These are phyloP conservation scores for Tamandua tetradactyla DNA, from an alignment of 2,797 vertebrate genomes.

Conservation along the genomic window DNA sequence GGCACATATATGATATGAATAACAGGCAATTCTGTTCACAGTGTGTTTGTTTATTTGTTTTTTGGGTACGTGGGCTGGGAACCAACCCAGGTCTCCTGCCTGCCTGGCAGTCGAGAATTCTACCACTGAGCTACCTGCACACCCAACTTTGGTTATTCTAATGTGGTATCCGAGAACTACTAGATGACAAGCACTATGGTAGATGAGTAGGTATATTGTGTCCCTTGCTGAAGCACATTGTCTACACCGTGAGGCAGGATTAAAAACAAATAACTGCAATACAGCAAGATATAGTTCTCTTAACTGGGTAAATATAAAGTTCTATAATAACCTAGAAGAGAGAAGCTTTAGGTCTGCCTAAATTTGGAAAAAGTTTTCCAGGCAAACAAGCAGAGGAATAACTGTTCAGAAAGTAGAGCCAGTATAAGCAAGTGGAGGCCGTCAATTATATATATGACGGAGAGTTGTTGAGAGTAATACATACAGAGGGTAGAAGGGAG, in stretches of 20 bases:
- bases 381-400: not conserved
- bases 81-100: too few relatives aligned
- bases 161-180: not conserved
- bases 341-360: not conserved
- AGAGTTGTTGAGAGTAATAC: not conserved
- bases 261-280: constrained; percentile 21
- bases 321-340: not conserved
- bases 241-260: not conserved
- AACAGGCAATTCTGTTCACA: too few relatives aligned
- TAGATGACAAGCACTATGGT: not conserved
- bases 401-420: not conserved
- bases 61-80: too few relatives aligned
- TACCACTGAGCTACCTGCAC: too few relatives aligned
- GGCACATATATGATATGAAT: too few relatives aligned
- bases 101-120: too few relatives aligned
- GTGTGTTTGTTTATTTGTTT: too few relatives aligned
- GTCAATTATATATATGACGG: not conserved
- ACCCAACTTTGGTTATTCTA: constrained; percentile 34
- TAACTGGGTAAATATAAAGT: not conserved
- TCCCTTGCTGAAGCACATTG: not conserved
- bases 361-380: not conserved
- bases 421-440: not conserved
- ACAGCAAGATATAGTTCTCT: not conserved
- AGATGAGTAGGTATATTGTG: not conserved
- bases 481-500: not conserved